phyloP scores from a whole-genome alignment of 2,888 invertebrate species.

The Aleiodes testaceus region DNA sequence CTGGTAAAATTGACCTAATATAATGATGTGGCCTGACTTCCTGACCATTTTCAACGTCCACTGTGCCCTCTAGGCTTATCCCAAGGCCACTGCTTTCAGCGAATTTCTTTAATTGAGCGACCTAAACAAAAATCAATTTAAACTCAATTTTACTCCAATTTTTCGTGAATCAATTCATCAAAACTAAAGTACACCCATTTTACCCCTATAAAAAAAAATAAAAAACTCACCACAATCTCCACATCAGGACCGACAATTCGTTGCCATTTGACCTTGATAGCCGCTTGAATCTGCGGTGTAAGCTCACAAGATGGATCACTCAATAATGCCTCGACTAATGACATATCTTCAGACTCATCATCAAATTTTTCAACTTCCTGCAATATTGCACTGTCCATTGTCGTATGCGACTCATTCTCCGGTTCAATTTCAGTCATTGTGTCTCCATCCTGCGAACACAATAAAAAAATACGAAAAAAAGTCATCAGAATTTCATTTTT shows the following conservation, averaged over 20 bases:
- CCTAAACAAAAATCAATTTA: conserved; percentile 73
- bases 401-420: conserved; percentile 87
- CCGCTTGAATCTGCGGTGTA: conserved; percentile 82
- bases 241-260: conserved; percentile 85
- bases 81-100: conserved; percentile 93
- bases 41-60: conserved; percentile 97
- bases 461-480: conserved; percentile 26
- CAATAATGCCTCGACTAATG: conserved; percentile 61
- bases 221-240: conserved; percentile 85
- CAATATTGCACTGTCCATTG: conserved; percentile 78
- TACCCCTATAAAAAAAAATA: not conserved
- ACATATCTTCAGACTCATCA: conserved; percentile 73
- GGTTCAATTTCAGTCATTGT: conserved; percentile 82
- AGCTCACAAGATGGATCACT: conserved; percentile 71
- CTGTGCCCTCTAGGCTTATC: conserved; percentile 97
- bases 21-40: conserved; percentile 99
- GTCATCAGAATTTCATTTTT: not conserved
- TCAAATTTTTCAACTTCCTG: conserved; percentile 76
- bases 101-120: conserved; percentile 94
- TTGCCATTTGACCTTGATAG: conserved; percentile 87
- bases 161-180: too few species aligned
- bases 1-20: conserved; percentile 96
- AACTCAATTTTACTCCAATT: not conserved
- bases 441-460: conserved; percentile 79
- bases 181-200: too few species aligned